A percentile compares a stretch with the other conserved stretches of the same genome.
phyloP scores from a whole-genome alignment of 1,140 invertebrate genomes.

The Antheraea mylitta region DNA sequence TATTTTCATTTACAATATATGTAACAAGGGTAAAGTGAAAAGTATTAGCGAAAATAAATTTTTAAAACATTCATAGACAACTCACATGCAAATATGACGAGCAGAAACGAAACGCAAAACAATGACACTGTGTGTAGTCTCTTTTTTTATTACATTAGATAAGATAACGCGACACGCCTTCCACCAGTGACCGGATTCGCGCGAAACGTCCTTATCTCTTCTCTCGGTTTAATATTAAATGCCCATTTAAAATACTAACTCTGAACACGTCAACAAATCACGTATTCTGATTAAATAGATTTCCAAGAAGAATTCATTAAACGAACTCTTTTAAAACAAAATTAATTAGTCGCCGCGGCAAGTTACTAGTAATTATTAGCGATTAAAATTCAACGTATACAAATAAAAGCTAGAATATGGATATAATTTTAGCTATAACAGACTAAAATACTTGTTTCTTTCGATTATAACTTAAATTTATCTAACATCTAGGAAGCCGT shows the following conservation, averaged over 20 bases:
- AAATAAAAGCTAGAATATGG: background rate
- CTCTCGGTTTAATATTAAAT: background rate
- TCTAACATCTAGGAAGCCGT: too few species aligned
- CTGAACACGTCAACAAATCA: background rate
- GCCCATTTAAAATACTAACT: background rate
- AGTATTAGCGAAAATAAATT: too few species aligned
- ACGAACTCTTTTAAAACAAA: background rate
- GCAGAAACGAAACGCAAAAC: background rate
- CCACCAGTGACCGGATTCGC: background rate
- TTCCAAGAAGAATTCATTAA: background rate
- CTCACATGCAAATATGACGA: background rate
- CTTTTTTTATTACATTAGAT: background rate
- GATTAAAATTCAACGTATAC: too few species aligned
- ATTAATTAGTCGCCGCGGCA: too few species aligned
- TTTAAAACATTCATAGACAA: background rate
- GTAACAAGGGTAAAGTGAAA: too few species aligned
- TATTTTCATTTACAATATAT: too few species aligned
- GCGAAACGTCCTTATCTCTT: background rate
- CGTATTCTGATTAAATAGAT: background rate
- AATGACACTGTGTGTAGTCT: background rate
- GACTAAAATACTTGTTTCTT: too few species aligned
- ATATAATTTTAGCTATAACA: background rate
- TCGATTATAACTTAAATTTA: too few species aligned
- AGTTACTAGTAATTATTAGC: background rate
- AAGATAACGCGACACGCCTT: conserved; percentile 11